Base-by-base conservation (phyloP, 2,888 invertebrate genomes). In the Leptopilina syphax region DNA sequence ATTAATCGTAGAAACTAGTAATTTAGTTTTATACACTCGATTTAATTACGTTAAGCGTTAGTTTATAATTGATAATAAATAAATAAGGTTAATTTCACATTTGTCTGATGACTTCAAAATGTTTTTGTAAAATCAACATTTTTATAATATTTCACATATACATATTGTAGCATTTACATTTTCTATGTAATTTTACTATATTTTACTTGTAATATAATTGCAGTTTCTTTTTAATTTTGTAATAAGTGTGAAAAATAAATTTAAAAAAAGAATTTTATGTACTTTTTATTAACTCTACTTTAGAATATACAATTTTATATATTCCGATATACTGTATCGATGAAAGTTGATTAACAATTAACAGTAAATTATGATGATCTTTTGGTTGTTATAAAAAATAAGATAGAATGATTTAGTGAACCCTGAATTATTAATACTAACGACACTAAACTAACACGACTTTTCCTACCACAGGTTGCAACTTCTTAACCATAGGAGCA, bases 1-100 rank as follows among this genome's bases (percentile, higher is more conserved):
- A 73, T 34, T 68, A 47, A 68, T 27, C 47, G 34, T 60, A 73
- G 34, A 27, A 13, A 54, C 24, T 54, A 68, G 18, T 27, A 8
- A 57, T 73, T 57, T 34, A 34, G 57, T 73, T 54, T 13, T 57
- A 34, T 57, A 73, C 34, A 57, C 57, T 73, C 9, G n/a, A 73
- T 73, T 57, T n/a, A 73, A 50, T 50, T 54, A 34, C n/a, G 50
- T 57, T 60, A 73, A 13, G n/a, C n/a, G 12, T 41, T 73, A 18
- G 18, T 18, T 63, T 63, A 24, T 63, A 63, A 63, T 63, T 63
- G 63, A 63, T 63, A 24, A 63, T 63, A 63, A 63, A 24, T 24
- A 63, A 63, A 24, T 60, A 60, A 50, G 12, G 10, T 12, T 10
- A 12, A 50, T 50, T 34, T 50, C 50, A 50, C 9, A 50, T 50